Base-by-base conservation (phyloP, 2,888 invertebrate species). In the Osedax fenrisi region DNA sequence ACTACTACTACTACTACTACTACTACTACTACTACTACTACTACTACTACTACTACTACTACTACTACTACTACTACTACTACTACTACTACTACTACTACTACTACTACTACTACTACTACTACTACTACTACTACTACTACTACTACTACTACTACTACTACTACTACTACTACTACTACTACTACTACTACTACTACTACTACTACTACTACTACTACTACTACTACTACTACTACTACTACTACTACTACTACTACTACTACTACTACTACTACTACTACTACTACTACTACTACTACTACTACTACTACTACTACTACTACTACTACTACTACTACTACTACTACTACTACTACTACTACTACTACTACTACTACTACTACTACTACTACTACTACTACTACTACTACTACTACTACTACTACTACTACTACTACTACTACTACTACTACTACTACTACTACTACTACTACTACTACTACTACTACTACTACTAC, bases 71-170 rank as follows among this genome's bases (percentile, higher is more conserved):
- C 56, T 1, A 56, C 56, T 1, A 56, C 56, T 56, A 56, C 56
- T 56, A 56, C 56, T 56, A 56, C 56, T 56, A 56, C 56, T 56
- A 56, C n/a, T 56, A 56, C 56, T 56, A n/a, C 56, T 56, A n/a
- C 56, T 56, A n/a, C 56, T 56, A n/a, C n/a, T n/a, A n/a, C n/a
- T n/a, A n/a, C n/a, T n/a, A n/a, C n/a, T n/a, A n/a, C n/a, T n/a
- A n/a, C n/a, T n/a, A n/a, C n/a, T n/a, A n/a, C n/a, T n/a, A n/a
- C n/a, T n/a, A n/a, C n/a, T n/a, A n/a, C n/a, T n/a, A n/a, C n/a
- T n/a, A n/a, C n/a, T n/a, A n/a, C n/a, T n/a, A n/a, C n/a, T n/a
- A n/a, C n/a, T n/a, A n/a, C n/a, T n/a, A n/a, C 56, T 56, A 56
- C 56, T 56, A 56, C 56, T 56, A 56, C 56, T 56, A 56, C 56